Evolutionary conservation across 2,888 invertebrate species (phyloP).

Genomic region (Macaria liturata): DNA sequence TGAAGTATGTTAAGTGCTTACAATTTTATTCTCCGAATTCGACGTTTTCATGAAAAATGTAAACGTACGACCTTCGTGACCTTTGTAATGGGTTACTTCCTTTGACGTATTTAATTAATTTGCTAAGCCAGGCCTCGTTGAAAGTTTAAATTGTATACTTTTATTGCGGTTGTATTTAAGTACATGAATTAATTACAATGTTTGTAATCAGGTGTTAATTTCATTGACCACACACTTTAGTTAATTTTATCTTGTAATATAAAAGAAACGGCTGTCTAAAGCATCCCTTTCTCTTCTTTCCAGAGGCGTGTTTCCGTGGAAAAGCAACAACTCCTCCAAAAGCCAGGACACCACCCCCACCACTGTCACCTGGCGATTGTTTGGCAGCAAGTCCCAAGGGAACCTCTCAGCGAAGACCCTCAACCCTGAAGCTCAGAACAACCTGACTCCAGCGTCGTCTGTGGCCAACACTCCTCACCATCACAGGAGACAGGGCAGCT

Average conservation of each 20-base stretch:
- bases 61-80: constrained; percentile 13
- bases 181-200: no score
- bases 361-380: constrained; percentile 64
- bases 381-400: constrained; percentile 71
- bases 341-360: constrained; percentile 52
- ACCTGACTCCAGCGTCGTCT: constrained; percentile 64
- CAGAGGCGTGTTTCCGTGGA: constrained; percentile 83
- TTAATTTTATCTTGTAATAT: not conserved
- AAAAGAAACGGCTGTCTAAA: not conserved
- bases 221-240: no score
- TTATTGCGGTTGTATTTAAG: no score
- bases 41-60: constrained; percentile 15
- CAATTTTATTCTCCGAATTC: constrained; percentile 1
- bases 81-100: constrained; percentile 14
- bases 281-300: constrained; percentile 37
- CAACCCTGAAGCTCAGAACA: constrained; percentile 59
- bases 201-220: no score
- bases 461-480: constrained; percentile 71
- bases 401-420: constrained; percentile 60
- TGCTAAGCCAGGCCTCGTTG: no score
- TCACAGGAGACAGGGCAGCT: constrained; percentile 74
- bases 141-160: no score
- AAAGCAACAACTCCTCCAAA: constrained; percentile 65
- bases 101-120: constrained; percentile 8
- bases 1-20: no score